These are phyloP conservation scores for Coelopa frigida DNA, from an alignment of 1,140 invertebrate genomes.

Conservation along the genomic window DNA sequence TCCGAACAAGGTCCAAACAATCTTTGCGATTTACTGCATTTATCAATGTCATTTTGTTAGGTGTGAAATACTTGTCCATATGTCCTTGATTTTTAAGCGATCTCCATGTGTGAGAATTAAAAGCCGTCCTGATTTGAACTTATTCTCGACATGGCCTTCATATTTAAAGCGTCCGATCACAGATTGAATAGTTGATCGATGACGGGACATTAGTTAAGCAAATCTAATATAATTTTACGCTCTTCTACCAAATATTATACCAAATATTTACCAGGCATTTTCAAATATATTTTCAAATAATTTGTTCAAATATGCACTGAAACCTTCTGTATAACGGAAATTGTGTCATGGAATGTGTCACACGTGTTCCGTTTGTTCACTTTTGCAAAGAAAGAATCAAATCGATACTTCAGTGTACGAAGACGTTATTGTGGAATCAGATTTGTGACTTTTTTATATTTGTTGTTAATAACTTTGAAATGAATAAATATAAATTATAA, in stretches of 20 bases:
- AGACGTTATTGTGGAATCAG: neutral
- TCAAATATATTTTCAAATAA: neutral
- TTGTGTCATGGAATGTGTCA: no score
- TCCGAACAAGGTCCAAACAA: neutral
- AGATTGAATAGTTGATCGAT: neutral
- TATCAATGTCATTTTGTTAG: neutral
- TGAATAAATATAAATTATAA: neutral
- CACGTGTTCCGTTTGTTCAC: neutral
- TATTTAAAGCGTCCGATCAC: neutral
- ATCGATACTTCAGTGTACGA: neutral
- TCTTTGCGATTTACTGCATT: neutral
- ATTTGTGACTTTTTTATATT: neutral
- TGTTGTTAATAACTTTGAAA: neutral
- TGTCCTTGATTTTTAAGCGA: neutral
- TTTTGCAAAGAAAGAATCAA: neutral
- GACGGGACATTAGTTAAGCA: neutral
- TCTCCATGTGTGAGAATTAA: neutral
- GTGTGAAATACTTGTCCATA: neutral
- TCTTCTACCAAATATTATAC: neutral
- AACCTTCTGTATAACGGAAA: neutral
- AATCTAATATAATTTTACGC: neutral
- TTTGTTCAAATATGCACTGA: neutral
- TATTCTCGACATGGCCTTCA: neutral
- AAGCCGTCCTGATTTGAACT: neutral
- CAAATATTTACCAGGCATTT: neutral